A percentile compares a stretch with the other conserved stretches of the same genome.
These are phyloP conservation scores for Ictalurus punctatus DNA, from an alignment of 2,113 vertebrate species.

Conservation along the genomic window DNA sequence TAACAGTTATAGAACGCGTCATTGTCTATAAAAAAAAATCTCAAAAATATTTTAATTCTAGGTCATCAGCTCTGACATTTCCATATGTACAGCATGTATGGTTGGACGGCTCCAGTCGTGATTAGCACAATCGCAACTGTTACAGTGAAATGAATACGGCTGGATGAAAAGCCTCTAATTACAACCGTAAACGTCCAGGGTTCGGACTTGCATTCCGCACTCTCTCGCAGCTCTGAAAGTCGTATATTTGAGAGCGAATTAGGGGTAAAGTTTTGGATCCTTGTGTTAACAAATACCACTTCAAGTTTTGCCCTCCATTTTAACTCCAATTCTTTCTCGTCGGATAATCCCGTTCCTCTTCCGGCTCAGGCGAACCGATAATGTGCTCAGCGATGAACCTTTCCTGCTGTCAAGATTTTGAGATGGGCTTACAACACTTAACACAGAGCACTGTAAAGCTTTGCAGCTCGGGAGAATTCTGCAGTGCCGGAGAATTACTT, in stretches of 20 bases:
- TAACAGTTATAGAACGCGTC: neutral
- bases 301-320: neutral
- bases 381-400: slow-evolving; percentile 61
- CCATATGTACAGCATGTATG: neutral
- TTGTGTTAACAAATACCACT: neutral
- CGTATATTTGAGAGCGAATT: neutral
- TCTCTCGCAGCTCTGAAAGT: neutral
- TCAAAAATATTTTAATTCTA: neutral
- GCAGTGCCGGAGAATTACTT: neutral
- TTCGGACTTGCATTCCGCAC: neutral
- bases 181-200: neutral
- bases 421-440: slow-evolving; percentile 55
- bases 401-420: slow-evolving; percentile 70
- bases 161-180: neutral
- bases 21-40: neutral
- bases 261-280: neutral
- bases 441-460: slow-evolving; percentile 38
- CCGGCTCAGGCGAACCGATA: slow-evolving; percentile 34
- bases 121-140: neutral
- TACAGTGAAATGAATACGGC: neutral
- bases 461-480: neutral
- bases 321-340: neutral
- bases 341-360: neutral
- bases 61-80: neutral
- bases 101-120: neutral